Conservation (phyloP, 1,140 invertebrate genomes). For the Achatina immaculata region DNA sequence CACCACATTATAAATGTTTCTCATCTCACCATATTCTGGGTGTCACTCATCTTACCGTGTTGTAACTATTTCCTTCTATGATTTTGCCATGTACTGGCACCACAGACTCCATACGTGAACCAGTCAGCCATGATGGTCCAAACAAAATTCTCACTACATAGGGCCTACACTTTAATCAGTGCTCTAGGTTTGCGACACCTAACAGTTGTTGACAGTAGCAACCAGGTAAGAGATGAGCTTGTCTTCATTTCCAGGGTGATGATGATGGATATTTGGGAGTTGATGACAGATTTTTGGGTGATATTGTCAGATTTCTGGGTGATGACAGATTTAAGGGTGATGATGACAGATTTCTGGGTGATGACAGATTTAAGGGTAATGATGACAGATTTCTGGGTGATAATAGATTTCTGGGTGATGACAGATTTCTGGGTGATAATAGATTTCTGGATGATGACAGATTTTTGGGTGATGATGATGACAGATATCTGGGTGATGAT, state of each 20-base stretch:
- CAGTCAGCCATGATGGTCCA: slow-evolving; percentile 66
- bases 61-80: not conserved
- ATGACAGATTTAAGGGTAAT: too few relatives aligned
- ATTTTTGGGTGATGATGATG: too few relatives aligned
- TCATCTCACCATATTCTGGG: too few relatives aligned
- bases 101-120: slow-evolving; percentile 69
- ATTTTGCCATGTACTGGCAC: not conserved
- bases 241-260: not conserved
- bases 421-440: not conserved
- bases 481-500: not conserved
- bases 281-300: not conserved
- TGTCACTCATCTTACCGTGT: too few relatives aligned
- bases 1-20: too few relatives aligned
- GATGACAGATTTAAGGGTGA: too few relatives aligned
- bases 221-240: slow-evolving; percentile 72
- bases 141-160: slow-evolving; percentile 78
- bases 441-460: not conserved
- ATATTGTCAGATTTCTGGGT: not conserved
- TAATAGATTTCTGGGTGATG: not conserved
- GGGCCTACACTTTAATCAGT: slow-evolving; percentile 91
- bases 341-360: too few relatives aligned
- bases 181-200: slow-evolving; percentile 93
- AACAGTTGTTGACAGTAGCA: slow-evolving; percentile 90
- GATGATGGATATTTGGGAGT: not conserved
- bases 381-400: not conserved